Evolutionary conservation across 2,888 invertebrate species (phyloP).

Genomic region (Horisme vitalbata): DNA sequence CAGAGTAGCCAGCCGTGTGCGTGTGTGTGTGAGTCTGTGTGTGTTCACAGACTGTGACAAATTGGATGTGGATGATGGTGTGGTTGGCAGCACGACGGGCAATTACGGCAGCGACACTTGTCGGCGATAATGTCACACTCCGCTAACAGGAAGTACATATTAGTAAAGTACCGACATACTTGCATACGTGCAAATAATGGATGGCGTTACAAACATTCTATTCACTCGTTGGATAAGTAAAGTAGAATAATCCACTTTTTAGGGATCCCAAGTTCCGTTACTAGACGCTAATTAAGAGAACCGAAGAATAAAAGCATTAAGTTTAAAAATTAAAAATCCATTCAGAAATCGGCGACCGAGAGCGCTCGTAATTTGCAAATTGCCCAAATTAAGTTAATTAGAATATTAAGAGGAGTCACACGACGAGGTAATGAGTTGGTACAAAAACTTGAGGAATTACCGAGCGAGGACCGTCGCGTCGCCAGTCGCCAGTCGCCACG

Average conservation of each 20-base stretch:
- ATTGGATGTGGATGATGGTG: slow-evolving; percentile 1
- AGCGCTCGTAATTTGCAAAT: slow-evolving; percentile 10
- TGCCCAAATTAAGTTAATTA: slow-evolving; percentile 20
- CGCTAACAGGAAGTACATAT: neutral
- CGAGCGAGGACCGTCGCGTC: too few species aligned
- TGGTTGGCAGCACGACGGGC: too few species aligned
- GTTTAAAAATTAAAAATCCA: neutral
- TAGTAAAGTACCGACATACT: neutral
- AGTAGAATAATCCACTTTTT: too few species aligned
- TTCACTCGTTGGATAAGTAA: neutral
- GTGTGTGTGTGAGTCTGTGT: neutral
- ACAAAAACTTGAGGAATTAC: neutral
- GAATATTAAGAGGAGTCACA: slow-evolving; percentile 18
- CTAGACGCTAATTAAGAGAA: neutral
- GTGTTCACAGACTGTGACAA: slow-evolving; percentile 8
- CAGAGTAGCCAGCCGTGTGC: too few species aligned
- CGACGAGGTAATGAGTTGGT: neutral
- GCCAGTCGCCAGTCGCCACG: too few species aligned
- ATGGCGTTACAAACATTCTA: neutral
- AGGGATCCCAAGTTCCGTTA: too few species aligned
- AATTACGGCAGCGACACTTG: slow-evolving; percentile 2
- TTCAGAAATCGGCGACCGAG: neutral
- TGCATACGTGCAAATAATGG: slow-evolving; percentile 2
- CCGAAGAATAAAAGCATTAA: neutral
- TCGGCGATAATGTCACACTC: neutral